Evolutionary conservation across 2,888 invertebrate genomes (phyloP).

Genomic region (Neria commutata): DNA sequence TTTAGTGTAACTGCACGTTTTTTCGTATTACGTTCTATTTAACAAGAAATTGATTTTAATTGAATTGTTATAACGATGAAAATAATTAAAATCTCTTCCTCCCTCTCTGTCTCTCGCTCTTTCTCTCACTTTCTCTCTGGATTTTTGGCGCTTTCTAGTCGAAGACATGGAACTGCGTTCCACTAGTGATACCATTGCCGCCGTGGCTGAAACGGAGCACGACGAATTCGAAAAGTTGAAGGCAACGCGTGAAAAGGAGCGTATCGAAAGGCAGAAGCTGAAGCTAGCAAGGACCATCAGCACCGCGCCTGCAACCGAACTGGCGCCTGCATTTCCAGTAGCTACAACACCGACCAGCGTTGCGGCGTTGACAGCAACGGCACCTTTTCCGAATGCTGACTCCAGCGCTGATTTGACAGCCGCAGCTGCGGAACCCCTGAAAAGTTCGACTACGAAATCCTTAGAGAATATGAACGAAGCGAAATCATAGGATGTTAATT

Average conservation of each 20-base stretch:
- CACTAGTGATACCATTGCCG: conserved; percentile 41
- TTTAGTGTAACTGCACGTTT: too few relatives aligned
- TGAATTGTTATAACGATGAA: too few relatives aligned
- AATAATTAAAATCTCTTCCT: not conserved
- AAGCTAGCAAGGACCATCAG: conserved; percentile 67
- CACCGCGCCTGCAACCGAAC: conserved; percentile 52
- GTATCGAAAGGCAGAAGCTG: conserved; percentile 68
- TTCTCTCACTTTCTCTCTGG: conserved; percentile 16
- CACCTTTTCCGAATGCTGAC: conserved; percentile 24
- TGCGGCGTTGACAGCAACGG: conserved; percentile 6
- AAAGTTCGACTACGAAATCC: conserved; percentile 38
- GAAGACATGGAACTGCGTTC: conserved; percentile 52
- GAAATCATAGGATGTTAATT: too few relatives aligned
- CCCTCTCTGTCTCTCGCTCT: conserved; percentile 16
- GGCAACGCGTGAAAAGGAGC: conserved; percentile 71
- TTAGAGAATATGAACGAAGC: conserved; percentile 29
- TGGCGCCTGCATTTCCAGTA: conserved; percentile 27
- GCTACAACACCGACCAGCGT: conserved; percentile 30
- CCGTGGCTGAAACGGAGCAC: conserved; percentile 55
- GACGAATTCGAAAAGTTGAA: conserved; percentile 77
- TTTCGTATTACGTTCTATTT: too few relatives aligned
- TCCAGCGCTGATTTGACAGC: conserved; percentile 41
- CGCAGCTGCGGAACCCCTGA: conserved; percentile 30
- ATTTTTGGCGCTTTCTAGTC: conserved; percentile 41
- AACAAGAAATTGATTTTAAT: too few relatives aligned